Evolutionary conservation across 2,113 vertebrate species (phyloP), one percentile per base, ranked within the genome.

Genomic region (Eolophus roseicapilla): DNA sequence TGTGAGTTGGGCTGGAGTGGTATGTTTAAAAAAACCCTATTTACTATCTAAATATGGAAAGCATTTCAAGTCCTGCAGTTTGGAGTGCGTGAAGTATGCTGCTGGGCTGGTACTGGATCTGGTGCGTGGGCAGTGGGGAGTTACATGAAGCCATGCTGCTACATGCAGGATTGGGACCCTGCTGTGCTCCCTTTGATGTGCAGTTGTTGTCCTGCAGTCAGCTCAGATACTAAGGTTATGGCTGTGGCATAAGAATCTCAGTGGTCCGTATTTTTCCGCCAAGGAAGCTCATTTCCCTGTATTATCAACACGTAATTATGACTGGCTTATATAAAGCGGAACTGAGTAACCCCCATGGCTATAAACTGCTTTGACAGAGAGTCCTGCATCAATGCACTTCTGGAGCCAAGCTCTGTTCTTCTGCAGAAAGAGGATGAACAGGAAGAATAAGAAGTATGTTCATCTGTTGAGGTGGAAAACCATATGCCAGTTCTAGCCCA

Each of bases 271-370:
- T 24, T 62, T 80, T 96, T 91, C 85, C 5, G 0, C 75, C 82
- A 92, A 73, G 75, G 89, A 77, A 15, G 5, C 37, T 91, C 13
- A 41, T 86, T 95, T 95, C 53, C 12, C 74, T 82, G 23, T 53
- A 11, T 91, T 94, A 77, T 74, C 53, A 93, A 64, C 67, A 69
- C 0, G 0, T 81, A 91, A 86, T 92, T 87, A 53, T 55, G 41
- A 62, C 35, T 87, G 82, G 50, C 44, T 93, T 87, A 63, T 67
- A 63, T 90, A 77, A 88, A 91, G 63, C 78, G 94, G 85, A 94
- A 55, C 41, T 19, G 78, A 88, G 68, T 47, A 88, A 86, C 75
- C 49, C 70, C 75, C 63, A 14, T 9, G 67, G 79, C 73, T 92
- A 70, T 43, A 73, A 91, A 91, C 44, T 88, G 90, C 76, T 90